Percentiles rank a stretch among this genome's conserved stretches.
These are phyloP conservation scores for Lepidonotus clava DNA, from an alignment of 2,888 invertebrate genomes.

Conservation along the genomic window DNA sequence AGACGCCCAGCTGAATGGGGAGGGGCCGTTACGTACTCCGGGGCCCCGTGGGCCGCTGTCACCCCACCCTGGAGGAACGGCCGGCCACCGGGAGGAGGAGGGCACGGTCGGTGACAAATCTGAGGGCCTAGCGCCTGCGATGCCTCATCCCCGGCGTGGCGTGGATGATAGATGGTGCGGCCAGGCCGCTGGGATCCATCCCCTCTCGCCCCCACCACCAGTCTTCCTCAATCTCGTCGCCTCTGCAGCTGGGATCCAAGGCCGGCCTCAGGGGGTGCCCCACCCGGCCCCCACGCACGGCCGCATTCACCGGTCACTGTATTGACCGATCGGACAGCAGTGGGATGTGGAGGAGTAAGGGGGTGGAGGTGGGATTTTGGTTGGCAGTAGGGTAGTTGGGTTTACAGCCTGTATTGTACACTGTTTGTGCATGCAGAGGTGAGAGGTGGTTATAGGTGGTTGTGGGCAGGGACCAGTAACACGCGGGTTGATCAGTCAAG, in stretches of 20 bases:
- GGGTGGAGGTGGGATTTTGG: background rate
- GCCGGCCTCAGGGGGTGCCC: background rate
- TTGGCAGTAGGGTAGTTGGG: background rate
- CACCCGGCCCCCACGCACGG: background rate
- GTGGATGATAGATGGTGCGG: constrained; percentile 23
- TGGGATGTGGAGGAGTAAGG: background rate
- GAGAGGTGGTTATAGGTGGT: background rate
- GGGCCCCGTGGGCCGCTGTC: background rate
- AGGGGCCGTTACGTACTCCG: no score
- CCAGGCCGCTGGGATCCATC: constrained; percentile 34
- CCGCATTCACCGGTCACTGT: background rate
- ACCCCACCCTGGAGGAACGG: no score
- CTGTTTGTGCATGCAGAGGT: background rate
- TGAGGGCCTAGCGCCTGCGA: background rate
- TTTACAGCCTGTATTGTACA: background rate
- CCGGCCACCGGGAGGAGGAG: background rate
- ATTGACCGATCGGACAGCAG: background rate
- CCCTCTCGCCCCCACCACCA: background rate
- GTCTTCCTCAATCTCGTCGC: background rate
- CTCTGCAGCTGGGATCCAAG: background rate
- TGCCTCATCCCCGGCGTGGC: constrained; percentile 26
- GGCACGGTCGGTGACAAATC: constrained; percentile 41
- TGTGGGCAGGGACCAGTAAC: background rate
- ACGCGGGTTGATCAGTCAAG: background rate
- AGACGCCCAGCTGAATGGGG: background rate